phyloP scores from a whole-genome alignment of 2,113 vertebrate genomes.

The Reinhardtius hippoglossoides region DNA sequence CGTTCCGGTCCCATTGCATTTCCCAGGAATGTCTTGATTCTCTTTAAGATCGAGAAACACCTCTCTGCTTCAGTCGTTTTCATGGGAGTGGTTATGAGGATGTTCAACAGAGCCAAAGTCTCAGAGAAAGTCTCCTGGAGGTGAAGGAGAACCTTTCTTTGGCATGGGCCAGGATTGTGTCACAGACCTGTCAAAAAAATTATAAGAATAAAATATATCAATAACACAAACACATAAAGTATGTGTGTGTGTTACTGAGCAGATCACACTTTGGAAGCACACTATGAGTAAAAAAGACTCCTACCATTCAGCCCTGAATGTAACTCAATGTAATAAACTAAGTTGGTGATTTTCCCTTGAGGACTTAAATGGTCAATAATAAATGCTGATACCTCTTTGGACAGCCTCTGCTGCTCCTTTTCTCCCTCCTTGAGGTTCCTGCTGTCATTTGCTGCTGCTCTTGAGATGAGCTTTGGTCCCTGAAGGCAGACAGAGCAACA shows the following conservation, averaged over 20 bases:
- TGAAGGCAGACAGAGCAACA: not conserved
- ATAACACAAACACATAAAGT: too few relatives aligned
- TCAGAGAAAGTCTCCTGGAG: not conserved
- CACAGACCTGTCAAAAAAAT: constrained; percentile 22
- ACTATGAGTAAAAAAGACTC: too few relatives aligned
- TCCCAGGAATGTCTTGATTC: constrained; percentile 15
- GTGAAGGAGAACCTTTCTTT: constrained; percentile 13
- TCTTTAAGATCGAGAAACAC: constrained; percentile 26
- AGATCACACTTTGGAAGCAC: too few relatives aligned
- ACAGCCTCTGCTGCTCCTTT: not conserved
- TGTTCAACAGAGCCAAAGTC: not conserved
- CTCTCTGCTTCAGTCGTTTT: not conserved
- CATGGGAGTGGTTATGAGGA: constrained; percentile 6
- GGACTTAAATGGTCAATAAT: not conserved
- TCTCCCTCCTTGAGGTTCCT: not conserved
- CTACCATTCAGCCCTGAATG: not conserved
- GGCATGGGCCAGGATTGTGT: constrained; percentile 30
- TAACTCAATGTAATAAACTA: not conserved
- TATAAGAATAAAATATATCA: not conserved
- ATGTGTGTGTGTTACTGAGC: too few relatives aligned
- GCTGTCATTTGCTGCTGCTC: not conserved
- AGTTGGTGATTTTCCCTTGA: not conserved
- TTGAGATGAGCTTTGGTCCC: not conserved
- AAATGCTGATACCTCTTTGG: not conserved
- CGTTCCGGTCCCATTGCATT: not conserved